Percentiles rank a stretch among this genome's conserved stretches.
Evolutionary conservation across 2,888 invertebrate genomes (phyloP).

Genomic region (Agonopterix heracliana): DNA sequence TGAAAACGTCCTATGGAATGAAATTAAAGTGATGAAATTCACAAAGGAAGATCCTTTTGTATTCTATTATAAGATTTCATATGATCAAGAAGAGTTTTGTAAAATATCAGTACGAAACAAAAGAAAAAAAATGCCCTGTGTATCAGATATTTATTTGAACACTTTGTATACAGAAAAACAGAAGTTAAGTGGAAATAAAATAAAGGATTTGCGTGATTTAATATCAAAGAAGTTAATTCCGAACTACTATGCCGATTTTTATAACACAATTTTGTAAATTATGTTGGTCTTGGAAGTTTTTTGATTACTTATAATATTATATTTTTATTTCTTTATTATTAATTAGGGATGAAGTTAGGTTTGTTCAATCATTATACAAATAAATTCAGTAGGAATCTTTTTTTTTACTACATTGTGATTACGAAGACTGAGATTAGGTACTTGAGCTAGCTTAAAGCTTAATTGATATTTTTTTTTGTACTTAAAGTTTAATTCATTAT

Average conservation of each 20-base stretch:
- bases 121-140: constrained; percentile 9
- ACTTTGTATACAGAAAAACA: constrained; percentile 8
- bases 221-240: constrained; percentile 10
- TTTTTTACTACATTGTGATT: not conserved
- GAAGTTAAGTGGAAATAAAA: constrained; percentile 13
- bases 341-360: no score
- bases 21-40: constrained; percentile 7
- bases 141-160: constrained; percentile 3
- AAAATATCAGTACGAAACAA: constrained; percentile 14
- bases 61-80: constrained; percentile 5
- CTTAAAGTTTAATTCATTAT: no score
- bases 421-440: not conserved
- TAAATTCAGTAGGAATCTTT: not conserved
- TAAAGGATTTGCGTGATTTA: constrained; percentile 13
- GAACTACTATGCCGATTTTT: constrained; percentile 7
- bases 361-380: not conserved
- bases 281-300: not conserved
- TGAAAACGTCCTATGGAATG: constrained; percentile 7
- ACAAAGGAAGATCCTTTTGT: constrained; percentile 5
- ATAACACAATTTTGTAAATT: constrained; percentile 8
- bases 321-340: not conserved
- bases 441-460: not conserved
- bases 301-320: not conserved
- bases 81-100: not conserved
- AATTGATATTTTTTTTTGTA: no score